Base-by-base conservation (phyloP, 1,140 invertebrate genomes). In the Diabrotica undecimpunctata region DNA sequence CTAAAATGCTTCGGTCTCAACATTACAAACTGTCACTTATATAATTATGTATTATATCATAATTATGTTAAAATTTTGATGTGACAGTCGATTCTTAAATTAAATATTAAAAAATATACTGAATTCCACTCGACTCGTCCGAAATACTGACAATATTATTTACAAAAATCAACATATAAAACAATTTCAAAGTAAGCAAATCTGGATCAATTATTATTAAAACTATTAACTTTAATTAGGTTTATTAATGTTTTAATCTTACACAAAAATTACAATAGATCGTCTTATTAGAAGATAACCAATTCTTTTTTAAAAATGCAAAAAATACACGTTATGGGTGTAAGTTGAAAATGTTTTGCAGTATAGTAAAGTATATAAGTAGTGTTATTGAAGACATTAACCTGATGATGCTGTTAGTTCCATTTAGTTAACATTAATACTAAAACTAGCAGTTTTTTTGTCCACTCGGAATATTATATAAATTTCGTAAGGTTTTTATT, bases 121-220 rank as follows among this genome's bases (percentile, higher is more conserved):
- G 25, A 38, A 25, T 61, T 50, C 9, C 11, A 52, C 14, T 37
- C 59, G 41, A 35, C 11, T 14, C 51, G 10, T 9, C 11, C 37
- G 25, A 37, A 60, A 50, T 51, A 50, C 13, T 12, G 13, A 60
- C 25, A 5, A 35, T 39, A 60, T 60, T 60, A 60, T 60, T 60
- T 60, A 60, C 58, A 60, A 57, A 60, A 60, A 60, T 39, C 13
- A 50, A 60, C 58, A 60, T 46, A 9, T 60, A 46, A 41, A 60
- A 50, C 58, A 60, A 39, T 39, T 46, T 5, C 55, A 57, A 10
- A 9, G 11, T 46, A 51, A 51, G 37, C 36, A 41, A 41, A 50
- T 25, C 25, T 25, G 25, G 25, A 4, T 25, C 25, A 25, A 25
- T 25, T 25, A 25, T 25, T 25, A 25, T 25, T 25, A 35, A n/a